Evolutionary conservation across 2,797 vertebrate species (phyloP).

Genomic region (Lagocephalus sceleratus): DNA sequence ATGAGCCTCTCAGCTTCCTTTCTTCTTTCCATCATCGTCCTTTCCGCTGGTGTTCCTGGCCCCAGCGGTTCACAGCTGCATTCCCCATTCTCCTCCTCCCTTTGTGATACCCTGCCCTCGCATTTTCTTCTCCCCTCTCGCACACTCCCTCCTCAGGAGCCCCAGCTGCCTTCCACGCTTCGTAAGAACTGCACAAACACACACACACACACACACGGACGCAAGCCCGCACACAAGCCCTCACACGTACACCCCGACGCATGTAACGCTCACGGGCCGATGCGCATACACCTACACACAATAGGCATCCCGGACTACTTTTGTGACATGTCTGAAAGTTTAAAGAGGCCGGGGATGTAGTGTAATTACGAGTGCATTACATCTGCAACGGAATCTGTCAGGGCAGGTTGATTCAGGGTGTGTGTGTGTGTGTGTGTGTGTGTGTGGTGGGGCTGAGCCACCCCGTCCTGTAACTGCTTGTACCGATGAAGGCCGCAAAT

Average conservation of each 20-base stretch:
- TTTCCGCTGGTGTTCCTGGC: conserved; percentile 43
- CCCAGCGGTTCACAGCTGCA: conserved; percentile 57
- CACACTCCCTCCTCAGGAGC: conserved; percentile 37
- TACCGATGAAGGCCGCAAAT: not conserved
- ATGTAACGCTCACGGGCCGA: conserved; percentile 1
- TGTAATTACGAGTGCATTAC: conserved; percentile 55
- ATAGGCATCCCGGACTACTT: conserved; percentile 50
- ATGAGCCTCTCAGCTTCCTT: conserved; percentile 2
- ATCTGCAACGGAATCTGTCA: conserved; percentile 58
- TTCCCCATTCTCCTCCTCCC: conserved; percentile 55
- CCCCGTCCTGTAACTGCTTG: conserved; percentile 30
- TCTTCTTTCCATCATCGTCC: conserved; percentile 11
- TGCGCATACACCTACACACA: conserved; percentile 4
- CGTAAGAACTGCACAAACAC: conserved; percentile 54
- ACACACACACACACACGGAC: conserved; percentile 15
- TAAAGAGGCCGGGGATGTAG: conserved; percentile 34
- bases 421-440: too few relatives aligned
- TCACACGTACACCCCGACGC: conserved; percentile 24
- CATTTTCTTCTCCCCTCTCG: conserved; percentile 7
- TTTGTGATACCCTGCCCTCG: conserved; percentile 41
- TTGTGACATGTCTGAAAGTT: conserved; percentile 63
- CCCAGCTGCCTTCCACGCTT: conserved; percentile 56
- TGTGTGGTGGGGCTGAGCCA: conserved; percentile 21
- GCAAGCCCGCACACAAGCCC: conserved; percentile 28
- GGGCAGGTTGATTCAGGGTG: conserved; percentile 56